Conservation (phyloP, 2,888 invertebrate genomes). For the Dermolepida albohirtum region DNA sequence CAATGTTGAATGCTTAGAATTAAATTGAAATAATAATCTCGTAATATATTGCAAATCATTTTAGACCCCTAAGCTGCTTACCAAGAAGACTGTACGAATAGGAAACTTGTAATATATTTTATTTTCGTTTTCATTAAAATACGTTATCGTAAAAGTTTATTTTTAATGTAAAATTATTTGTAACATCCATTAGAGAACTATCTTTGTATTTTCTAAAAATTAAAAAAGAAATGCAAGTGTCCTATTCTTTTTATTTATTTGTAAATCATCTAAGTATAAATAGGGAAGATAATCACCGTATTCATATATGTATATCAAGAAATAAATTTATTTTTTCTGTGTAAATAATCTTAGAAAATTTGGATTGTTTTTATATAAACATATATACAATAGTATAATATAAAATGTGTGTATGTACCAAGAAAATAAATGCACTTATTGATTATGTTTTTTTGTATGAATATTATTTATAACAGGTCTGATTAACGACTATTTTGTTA, state of each 20-base stretch:
- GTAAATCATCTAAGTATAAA: not conserved
- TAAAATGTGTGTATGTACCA: slow-evolving; percentile 20
- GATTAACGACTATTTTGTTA: too few species aligned
- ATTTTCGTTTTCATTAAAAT: too few species aligned
- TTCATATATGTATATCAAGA: too few species aligned
- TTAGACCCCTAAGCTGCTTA: not conserved
- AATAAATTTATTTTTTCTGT: slow-evolving; percentile 2
- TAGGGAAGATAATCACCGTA: not conserved
- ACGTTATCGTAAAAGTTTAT: too few species aligned
- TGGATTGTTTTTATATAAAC: slow-evolving; percentile 8
- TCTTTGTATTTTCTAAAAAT: not conserved
- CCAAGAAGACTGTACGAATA: slow-evolving; percentile 11
- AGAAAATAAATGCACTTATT: slow-evolving; percentile 35
- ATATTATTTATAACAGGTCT: too few species aligned
- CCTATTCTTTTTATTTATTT: too few species aligned
- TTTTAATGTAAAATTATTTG: too few species aligned
- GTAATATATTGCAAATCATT: not conserved
- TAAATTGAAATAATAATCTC: not conserved
- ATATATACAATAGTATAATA: slow-evolving; percentile 16
- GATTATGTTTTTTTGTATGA: not conserved
- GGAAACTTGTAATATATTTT: slow-evolving; percentile 2
- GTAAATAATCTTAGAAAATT: not conserved
- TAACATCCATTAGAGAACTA: too few species aligned
- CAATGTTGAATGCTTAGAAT: too few species aligned
- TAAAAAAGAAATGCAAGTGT: slow-evolving; percentile 4